Evolutionary conservation across 1,140 invertebrate species (phyloP), one percentile per base, ranked within the genome.

Genomic region (Doryteuthis pealeii): DNA sequence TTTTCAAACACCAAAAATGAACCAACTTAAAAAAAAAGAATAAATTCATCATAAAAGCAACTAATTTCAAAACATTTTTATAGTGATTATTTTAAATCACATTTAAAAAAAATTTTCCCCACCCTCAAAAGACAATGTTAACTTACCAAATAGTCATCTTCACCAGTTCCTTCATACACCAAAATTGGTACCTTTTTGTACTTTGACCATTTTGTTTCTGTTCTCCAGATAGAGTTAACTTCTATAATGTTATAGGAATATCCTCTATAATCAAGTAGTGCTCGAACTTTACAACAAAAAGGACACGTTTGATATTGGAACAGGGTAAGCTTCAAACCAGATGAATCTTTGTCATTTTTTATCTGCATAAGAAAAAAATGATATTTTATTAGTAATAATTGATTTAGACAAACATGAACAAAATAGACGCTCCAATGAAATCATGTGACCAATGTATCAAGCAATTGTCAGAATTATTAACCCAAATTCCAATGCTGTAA

Each of bases 231-330:
- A 40, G 96, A 95, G 90, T 98, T 95, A 0, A 99, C 98, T 91
- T 99, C 98, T 22, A 99, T 93, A 22, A 99, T 90, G 83, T 99
- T 93, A 88, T 99, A 99, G 0, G 94, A 95, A 71, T 99, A 91
- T 5, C 97, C 97, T 88, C 94, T 93, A 83, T 94, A 96, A 89
- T 99, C 96, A 4, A 99, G 89, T 87, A 96, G 95, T 26, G 95
- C 93, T 76, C 98, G 91, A 0, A 99, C 87, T 91, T 99, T 99
- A 84, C 96, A 99, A 87, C 98, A 99, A 88, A 99, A 99, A 40
- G 98, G 98, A 88, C 97, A 99, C 3, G 95, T 97, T 83, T 97
- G 94, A 87, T 97, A 99, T 90, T 99, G 97, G 86, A 94, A 99
- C 31, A 99, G 88, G 0, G 94, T 94, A 26, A 99, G 87, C 80